Evolutionary conservation across 2,797 vertebrate species (phyloP).

Genomic region (Apogon hyalosoma): DNA sequence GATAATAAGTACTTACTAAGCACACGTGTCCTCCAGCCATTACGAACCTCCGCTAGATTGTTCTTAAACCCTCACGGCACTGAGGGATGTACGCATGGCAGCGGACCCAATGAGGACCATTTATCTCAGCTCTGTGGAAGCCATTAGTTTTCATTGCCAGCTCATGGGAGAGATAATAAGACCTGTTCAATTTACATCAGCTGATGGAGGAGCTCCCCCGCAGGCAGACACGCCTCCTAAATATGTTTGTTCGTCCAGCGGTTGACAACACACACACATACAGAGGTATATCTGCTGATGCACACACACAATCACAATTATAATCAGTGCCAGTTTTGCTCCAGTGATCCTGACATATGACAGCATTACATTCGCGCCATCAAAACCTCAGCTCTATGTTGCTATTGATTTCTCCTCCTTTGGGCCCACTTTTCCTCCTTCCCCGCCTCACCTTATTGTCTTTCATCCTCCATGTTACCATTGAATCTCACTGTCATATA

Average conservation of each 20-base stretch:
- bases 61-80: slow-evolving; percentile 1
- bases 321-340: slow-evolving; percentile 30
- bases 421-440: slow-evolving; percentile 18
- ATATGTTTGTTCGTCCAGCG: slow-evolving; percentile 37
- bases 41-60: background rate
- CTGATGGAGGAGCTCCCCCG: slow-evolving; percentile 58
- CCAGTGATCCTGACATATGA: slow-evolving; percentile 32
- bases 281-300: background rate
- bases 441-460: background rate
- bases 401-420: slow-evolving; percentile 47
- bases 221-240: slow-evolving; percentile 53
- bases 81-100: slow-evolving; percentile 21
- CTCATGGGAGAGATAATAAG: slow-evolving; percentile 68
- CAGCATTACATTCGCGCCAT: slow-evolving; percentile 27
- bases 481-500: slow-evolving; percentile 21
- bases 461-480: background rate
- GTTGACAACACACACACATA: slow-evolving; percentile 4
- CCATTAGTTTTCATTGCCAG: slow-evolving; percentile 63
- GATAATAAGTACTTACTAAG: too few species aligned
- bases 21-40: too few species aligned
- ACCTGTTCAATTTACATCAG: slow-evolving; percentile 67
- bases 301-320: slow-evolving; percentile 13
- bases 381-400: slow-evolving; percentile 30
- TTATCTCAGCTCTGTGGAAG: slow-evolving; percentile 63
- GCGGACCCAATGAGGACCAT: slow-evolving; percentile 58